Evolutionary conservation across 2,888 invertebrate species (phyloP), one percentile per base, ranked within the genome.

Genomic region (Conistra vaccinii): DNA sequence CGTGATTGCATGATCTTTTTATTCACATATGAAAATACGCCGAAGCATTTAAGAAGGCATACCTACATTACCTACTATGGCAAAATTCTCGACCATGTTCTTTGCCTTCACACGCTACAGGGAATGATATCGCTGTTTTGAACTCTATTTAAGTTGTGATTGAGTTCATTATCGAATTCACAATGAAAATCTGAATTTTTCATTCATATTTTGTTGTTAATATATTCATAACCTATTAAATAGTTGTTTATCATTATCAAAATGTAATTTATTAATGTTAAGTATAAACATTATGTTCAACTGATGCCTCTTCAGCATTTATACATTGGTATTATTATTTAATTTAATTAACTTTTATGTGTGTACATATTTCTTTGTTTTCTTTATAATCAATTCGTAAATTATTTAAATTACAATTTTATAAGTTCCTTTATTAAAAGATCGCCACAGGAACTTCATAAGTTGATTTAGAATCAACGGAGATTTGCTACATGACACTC

Each of bases 401-500:
- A 48, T 20, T 20, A 48, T 48, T 23, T 7, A 23, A n/a, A n/a
- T n/a, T n/a, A n/a, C n/a, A 23, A 51, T 32, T 58, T 32, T 9
- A 10, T 58, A 32, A 57, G 9, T 20, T 9, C 9, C 2, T 58
- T 10, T 20, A 58, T 32, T 9, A 20, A 58, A 32, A 32, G 32
- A 20, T 10, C 85, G 96, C 96, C 89, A 92, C 90, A 76, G 95
- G 95, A 68, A 94, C 90, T 87, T 92, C 90, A 83, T 95, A 95
- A 26, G 88, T 89, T 42, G 90, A 90, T 26, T 88, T 90, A 17
- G 92, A 90, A 57, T 92, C 93, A 55, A 92, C 89, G 32, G 94
- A 91, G 78, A 95, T 93, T 60, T 94, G 92, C 71, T 92, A 93
- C 87, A 97, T 94, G 79, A 96, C 97, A 85, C 93, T 97, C 87